Conservation (phyloP, 2,113 vertebrate genomes). For the Andinoacara biseriatus region DNA sequence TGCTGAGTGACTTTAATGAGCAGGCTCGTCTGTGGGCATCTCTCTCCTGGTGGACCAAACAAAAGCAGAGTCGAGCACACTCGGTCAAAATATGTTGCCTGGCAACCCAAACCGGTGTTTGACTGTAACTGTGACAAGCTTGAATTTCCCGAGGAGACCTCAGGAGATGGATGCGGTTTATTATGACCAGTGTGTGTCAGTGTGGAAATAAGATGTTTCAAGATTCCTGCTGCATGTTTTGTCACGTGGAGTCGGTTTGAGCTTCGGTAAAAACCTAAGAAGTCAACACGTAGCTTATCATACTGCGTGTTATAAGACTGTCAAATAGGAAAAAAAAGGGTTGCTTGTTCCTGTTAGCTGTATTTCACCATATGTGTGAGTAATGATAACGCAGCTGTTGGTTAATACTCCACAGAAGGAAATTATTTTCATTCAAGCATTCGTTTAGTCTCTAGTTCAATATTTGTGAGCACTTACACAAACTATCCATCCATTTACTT, state of each 20-base stretch:
- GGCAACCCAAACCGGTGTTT: constrained; percentile 41
- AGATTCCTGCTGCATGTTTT: background rate
- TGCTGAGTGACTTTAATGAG: constrained; percentile 6
- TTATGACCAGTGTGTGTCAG: background rate
- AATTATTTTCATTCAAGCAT: background rate
- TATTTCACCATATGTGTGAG: background rate
- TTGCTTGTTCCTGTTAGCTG: background rate
- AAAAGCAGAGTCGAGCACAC: constrained; percentile 17
- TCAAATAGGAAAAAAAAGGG: too few relatives aligned
- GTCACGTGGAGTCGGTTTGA: background rate
- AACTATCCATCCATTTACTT: too few relatives aligned
- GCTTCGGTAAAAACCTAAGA: background rate
- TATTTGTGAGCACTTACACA: background rate
- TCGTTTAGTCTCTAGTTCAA: background rate
- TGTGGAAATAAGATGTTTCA: background rate
- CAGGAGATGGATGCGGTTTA: background rate
- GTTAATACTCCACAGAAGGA: background rate
- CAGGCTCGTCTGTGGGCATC: background rate
- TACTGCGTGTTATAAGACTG: too few relatives aligned
- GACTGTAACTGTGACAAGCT: background rate
- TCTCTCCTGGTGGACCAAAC: constrained; percentile 7
- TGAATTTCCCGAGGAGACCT: background rate
- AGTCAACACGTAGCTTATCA: background rate
- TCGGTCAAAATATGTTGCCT: constrained; percentile 40
- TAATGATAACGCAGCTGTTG: background rate